Base-by-base conservation (phyloP, 2,113 vertebrate genomes). In the Rhombomys opimus region DNA sequence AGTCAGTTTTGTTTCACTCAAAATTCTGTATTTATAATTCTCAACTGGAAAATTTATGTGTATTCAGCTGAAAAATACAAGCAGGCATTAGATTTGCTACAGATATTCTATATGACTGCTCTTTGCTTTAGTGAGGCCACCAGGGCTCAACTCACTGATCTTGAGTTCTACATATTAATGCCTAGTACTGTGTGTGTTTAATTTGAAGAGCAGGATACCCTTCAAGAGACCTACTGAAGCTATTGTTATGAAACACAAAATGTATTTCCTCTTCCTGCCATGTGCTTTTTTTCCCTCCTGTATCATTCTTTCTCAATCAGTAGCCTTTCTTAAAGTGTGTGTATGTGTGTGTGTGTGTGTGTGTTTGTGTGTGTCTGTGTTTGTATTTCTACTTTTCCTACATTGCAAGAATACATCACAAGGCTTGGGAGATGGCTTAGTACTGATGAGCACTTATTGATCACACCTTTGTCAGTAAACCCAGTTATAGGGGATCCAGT, bases 41-140 rank as follows among this genome's bases (percentile, higher is more conserved):
- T 95, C 80, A 89, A 86, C 50, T 91, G 54, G 27, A 91, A 63
- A 82, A 38, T 81, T 30, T 86, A 72, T 57, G 41, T 93, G 67
- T 32, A 93, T 81, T 97, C 67, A 95, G 87, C 95, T 77, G 67
- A 25, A 89, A 96, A 89, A 88, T 65, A 85, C 87, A 63, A 35
- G 70, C 68, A 86, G 85, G 38, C 93, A 17, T 89, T 14, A 95
- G 52, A 90, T 96, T 90, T 95, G 63, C 78, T 94, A n/a, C 81
- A 93, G 4, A 73, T 67, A n/a, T 57, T 70, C 30, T 72, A 2
- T 13, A 0, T 78, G 75, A 35, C 38, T 80, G 7, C 23, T 77
- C 65, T 68, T 2, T 6, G 18, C 27, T 88, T 90, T 75, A 61
- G 0, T 93, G 61, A 61, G 54, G 4, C 25, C 41, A 63, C 13